These are phyloP conservation scores for Umimayanthus chanpuru DNA, from an alignment of 92 coral and sea anemone genomes.

Conservation along the genomic window DNA sequence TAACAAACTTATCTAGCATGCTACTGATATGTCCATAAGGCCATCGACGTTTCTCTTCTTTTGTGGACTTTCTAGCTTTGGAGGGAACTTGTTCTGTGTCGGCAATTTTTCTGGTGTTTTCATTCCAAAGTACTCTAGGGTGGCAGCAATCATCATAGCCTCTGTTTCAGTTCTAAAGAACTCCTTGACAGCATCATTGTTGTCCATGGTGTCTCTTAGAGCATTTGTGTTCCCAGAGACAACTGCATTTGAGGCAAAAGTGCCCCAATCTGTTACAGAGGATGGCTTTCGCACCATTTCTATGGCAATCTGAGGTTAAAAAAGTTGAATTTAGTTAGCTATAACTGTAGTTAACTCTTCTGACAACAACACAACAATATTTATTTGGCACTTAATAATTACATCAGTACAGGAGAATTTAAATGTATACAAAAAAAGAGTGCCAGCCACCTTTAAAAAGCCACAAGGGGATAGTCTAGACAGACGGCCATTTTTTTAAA, in stretches of 20 bases:
- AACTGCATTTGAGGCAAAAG: conserved; percentile 64
- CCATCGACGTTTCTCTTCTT: conserved; percentile 62
- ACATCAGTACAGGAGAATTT: too few relatives aligned
- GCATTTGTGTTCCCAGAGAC: conserved; percentile 69
- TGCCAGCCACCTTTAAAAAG: too few relatives aligned
- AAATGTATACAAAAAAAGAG: too few relatives aligned
- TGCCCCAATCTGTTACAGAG: conserved; percentile 64
- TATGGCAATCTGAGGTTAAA: conserved; percentile 48
- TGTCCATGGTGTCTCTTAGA: conserved; percentile 36
- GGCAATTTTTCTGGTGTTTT: conserved; percentile 25
- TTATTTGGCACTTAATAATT: too few relatives aligned
- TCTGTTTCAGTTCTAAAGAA: conserved; percentile 49
- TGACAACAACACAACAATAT: too few relatives aligned
- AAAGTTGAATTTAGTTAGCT: too few relatives aligned
- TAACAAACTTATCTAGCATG: conserved; percentile 54
- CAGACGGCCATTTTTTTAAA: too few relatives aligned
- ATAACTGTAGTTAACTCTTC: too few relatives aligned
- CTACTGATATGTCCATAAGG: conserved; percentile 41
- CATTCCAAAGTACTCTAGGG: conserved; percentile 58
- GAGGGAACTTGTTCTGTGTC: conserved; percentile 35
- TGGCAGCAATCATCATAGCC: conserved; percentile 58
- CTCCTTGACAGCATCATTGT: conserved; percentile 47
- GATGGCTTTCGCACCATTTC: conserved; percentile 42
- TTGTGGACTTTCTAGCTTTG: conserved; percentile 11
- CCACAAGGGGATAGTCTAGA: too few relatives aligned